Evolutionary conservation across 2,888 invertebrate genomes (phyloP).

Genomic region (Pelosia muscerda): DNA sequence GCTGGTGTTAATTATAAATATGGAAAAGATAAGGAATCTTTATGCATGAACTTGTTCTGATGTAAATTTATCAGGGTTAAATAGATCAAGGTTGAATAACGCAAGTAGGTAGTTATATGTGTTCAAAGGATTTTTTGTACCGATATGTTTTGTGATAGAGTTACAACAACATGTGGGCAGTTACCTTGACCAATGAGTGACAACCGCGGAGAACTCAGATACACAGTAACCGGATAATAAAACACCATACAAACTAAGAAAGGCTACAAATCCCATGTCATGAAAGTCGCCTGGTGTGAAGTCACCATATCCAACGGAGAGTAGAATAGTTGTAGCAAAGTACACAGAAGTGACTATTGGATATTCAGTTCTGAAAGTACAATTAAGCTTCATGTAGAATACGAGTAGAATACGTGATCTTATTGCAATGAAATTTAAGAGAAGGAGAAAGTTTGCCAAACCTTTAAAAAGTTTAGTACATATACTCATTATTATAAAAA

Average conservation of each 20-base stretch:
- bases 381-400: conserved; percentile 14
- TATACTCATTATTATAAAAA: too few species aligned
- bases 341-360: conserved; percentile 77
- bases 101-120: background rate
- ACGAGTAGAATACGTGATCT: too few species aligned
- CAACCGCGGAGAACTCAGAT: conserved; percentile 82
- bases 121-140: conserved; percentile 7
- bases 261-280: conserved; percentile 79
- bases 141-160: conserved; percentile 11
- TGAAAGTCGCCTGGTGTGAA: conserved; percentile 76
- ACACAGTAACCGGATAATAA: conserved; percentile 82
- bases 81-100: conserved; percentile 12
- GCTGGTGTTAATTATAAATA: background rate
- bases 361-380: conserved; percentile 66
- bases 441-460: too few species aligned
- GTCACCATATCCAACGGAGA: conserved; percentile 83
- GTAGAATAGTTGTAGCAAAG: conserved; percentile 76
- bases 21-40: conserved; percentile 3
- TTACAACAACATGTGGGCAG: conserved; percentile 28
- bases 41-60: conserved; percentile 4
- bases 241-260: conserved; percentile 81
- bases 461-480: too few species aligned
- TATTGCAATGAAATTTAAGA: background rate
- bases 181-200: conserved; percentile 81
- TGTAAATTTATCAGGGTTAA: background rate